Evolutionary conservation across 2,113 vertebrate species (phyloP).

Genomic region (Myotis davidii): DNA sequence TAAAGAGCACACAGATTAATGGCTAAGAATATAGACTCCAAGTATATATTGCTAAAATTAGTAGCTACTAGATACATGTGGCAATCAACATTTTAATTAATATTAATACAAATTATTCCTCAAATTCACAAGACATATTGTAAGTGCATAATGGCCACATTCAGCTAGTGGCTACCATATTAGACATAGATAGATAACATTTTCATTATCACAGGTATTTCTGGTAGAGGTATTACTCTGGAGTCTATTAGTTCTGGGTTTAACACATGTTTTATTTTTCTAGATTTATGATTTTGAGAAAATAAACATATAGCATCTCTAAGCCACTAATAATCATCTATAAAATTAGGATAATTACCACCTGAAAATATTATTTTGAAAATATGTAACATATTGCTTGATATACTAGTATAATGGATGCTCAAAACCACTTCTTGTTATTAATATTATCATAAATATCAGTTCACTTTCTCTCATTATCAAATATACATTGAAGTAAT

Average conservation of each 20-base stretch:
- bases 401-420: not conserved
- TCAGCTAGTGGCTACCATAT: not conserved
- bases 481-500: not conserved
- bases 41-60: not conserved
- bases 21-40: not conserved
- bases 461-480: not conserved
- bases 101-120: not conserved
- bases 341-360: not conserved
- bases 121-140: not conserved
- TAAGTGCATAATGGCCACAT: not conserved
- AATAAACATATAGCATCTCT: not conserved
- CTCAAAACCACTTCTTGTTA: not conserved
- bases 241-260: not conserved
- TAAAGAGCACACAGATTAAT: not conserved
- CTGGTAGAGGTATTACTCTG: not conserved
- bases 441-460: not conserved
- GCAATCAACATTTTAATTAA: not conserved
- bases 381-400: not conserved
- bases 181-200: not conserved
- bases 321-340: not conserved
- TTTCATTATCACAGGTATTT: not conserved
- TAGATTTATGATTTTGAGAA: not conserved
- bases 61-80: not conserved
- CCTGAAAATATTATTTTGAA: not conserved
- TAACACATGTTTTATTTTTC: not conserved